phyloP scores from a whole-genome alignment of 1,140 invertebrate species.

The Penaeus indicus region DNA sequence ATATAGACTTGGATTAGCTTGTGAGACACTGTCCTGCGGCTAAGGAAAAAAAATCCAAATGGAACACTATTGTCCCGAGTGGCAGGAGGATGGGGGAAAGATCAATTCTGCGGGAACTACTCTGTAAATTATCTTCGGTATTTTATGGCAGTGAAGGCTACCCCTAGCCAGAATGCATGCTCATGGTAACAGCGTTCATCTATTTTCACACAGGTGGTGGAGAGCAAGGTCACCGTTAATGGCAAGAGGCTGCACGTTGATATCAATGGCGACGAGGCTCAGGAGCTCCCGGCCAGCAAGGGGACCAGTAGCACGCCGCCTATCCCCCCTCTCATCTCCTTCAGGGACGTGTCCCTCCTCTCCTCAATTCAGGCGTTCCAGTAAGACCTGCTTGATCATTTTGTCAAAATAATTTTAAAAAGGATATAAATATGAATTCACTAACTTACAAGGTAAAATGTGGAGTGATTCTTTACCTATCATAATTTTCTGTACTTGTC shows the following conservation, averaged over 20 bases:
- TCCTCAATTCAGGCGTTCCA: conserved; percentile 39
- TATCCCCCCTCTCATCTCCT: conserved; percentile 44
- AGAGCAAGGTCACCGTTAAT: conserved; percentile 13
- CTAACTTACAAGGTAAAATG: too few species aligned
- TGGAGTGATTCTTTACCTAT: too few species aligned
- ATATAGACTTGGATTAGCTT: too few species aligned
- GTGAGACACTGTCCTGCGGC: too few species aligned
- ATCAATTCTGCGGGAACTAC: too few species aligned
- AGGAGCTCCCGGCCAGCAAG: conserved; percentile 45
- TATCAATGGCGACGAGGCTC: conserved; percentile 43
- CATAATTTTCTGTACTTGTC: too few species aligned
- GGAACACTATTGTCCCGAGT: too few species aligned
- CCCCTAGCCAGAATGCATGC: background rate
- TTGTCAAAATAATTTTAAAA: background rate
- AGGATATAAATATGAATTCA: too few species aligned
- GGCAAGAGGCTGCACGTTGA: conserved; percentile 39
- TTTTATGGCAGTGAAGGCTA: background rate
- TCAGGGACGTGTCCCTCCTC: conserved; percentile 51
- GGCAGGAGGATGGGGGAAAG: too few species aligned
- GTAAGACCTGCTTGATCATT: conserved; percentile 13
- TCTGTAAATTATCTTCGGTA: too few species aligned
- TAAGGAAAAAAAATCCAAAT: too few species aligned
- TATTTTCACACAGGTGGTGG: conserved; percentile 41
- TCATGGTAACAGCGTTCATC: background rate
- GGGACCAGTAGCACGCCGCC: conserved; percentile 8